Evolutionary conservation across 2,113 vertebrate genomes (phyloP).

Genomic region (Serinus canaria): DNA sequence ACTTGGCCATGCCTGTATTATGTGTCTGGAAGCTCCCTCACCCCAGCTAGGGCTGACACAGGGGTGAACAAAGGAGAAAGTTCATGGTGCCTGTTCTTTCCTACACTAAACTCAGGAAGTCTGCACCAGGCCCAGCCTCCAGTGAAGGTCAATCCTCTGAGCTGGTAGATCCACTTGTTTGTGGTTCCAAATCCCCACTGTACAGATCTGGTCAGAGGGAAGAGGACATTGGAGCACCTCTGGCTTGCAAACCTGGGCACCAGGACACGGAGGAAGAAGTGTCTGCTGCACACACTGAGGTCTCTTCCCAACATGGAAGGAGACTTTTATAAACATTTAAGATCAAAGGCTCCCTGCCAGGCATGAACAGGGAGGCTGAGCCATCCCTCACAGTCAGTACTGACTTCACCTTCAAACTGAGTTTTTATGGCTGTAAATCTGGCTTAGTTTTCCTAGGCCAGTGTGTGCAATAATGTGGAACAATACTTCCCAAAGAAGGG

Average conservation of each 20-base stretch:
- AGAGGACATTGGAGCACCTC: neutral
- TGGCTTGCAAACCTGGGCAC: neutral
- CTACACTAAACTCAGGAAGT: neutral
- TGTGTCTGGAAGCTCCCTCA: neutral
- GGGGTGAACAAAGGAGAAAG: neutral
- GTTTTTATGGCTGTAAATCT: neutral
- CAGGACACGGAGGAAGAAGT: neutral
- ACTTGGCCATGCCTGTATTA: neutral
- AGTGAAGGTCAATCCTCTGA: neutral
- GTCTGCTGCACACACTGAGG: neutral
- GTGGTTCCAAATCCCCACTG: neutral
- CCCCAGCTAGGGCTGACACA: neutral
- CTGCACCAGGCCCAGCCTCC: neutral
- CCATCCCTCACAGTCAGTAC: neutral
- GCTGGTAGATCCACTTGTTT: neutral
- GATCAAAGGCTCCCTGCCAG: neutral
- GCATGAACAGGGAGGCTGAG: neutral
- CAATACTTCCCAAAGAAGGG: neutral
- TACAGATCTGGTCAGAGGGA: neutral
- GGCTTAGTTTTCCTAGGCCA: neutral
- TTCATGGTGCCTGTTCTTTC: neutral
- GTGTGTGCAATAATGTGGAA: neutral
- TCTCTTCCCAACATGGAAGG: neutral
- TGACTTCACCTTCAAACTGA: neutral
- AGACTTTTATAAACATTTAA: neutral